Conservation (phyloP, 2,888 invertebrate species). For the Brenthis hecate region DNA sequence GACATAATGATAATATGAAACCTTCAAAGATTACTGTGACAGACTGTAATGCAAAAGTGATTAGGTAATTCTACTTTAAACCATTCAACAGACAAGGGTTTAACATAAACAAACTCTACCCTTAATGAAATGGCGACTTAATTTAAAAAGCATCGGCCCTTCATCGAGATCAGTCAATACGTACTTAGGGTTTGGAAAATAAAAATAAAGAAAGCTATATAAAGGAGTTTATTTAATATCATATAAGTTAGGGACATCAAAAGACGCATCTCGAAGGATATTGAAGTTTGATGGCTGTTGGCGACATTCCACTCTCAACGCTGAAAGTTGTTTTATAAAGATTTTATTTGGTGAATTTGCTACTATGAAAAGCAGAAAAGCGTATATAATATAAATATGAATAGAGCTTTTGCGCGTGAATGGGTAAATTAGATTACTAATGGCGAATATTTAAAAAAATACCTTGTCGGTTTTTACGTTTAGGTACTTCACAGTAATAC, state of each 20-base stretch:
- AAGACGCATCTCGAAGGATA: conserved; percentile 48
- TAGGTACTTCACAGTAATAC: too few species aligned
- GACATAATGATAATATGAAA: too few species aligned
- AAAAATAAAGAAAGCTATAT: conserved; percentile 42
- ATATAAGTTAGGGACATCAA: conserved; percentile 49
- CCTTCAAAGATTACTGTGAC: not conserved
- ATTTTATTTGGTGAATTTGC: conserved; percentile 37
- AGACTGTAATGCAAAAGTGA: not conserved
- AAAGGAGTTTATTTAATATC: conserved; percentile 54
- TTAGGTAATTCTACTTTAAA: conserved; percentile 12
- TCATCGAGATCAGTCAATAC: conserved; percentile 38
- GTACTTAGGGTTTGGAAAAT: conserved; percentile 42
- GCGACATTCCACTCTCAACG: conserved; percentile 29
- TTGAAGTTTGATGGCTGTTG: conserved; percentile 49
- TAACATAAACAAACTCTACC: conserved; percentile 24
- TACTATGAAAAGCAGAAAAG: conserved; percentile 25
- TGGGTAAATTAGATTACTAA: too few species aligned
- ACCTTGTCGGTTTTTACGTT: too few species aligned
- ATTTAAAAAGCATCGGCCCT: conserved; percentile 40
- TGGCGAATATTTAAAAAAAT: too few species aligned
- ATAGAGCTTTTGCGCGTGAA: not conserved
- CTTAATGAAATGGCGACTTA: conserved; percentile 45
- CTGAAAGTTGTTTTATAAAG: conserved; percentile 36
- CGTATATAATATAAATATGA: not conserved
- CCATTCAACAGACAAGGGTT: conserved; percentile 14